Base-by-base conservation (phyloP, 1,140 invertebrate genomes). In the Drosophila paulistorum region DNA sequence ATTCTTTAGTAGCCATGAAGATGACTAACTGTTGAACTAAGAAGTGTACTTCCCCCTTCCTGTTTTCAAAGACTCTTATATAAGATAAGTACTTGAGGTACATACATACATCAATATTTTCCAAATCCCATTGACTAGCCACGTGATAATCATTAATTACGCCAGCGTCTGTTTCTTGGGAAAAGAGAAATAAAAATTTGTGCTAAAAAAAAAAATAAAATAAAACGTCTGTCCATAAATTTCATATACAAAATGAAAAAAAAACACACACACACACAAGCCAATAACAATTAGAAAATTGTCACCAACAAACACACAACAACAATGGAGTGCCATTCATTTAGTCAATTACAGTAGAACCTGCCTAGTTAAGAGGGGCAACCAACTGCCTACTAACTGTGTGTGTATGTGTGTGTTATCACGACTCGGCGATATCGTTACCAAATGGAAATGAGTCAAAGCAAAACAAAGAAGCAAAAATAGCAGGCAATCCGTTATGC, bases 361-460 rank as follows among this genome's bases (percentile, higher is more conserved):
- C 57, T 37, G 57, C 13, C 57, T 59, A 59, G 57, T 59, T 59
- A 59, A 59, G 57, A 59, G 57, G 45, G 45, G 45, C 45, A 20
- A 6, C 45, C 45, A 23, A 48, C 45, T 20, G 14, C 45, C 11
- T 17, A 14, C 45, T 9, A 48, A 20, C 57, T 1, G 5, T 30
- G 30, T 20, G 10, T 30, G 0, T 26, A n/a, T n/a, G 30, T 20
- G 10, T 39, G 57, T 59, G 33, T 59, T 59, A 59, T 59, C 57
- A 59, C 14, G 17, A 39, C 14, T 59, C 11, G 33, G 14, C 23
- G 60, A 62, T 62, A 62, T 41, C 37, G 23, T n/a, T 37, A 2
- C 14, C 33, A 59, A 59, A 62, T 62, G 60, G 39, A 45, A 62
- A 62, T 62, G 37, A 62, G 60, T 62, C 60, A 62, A 61, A 41